phyloP scores from a whole-genome alignment of 2,797 vertebrate species.

The Sylvia borin region DNA sequence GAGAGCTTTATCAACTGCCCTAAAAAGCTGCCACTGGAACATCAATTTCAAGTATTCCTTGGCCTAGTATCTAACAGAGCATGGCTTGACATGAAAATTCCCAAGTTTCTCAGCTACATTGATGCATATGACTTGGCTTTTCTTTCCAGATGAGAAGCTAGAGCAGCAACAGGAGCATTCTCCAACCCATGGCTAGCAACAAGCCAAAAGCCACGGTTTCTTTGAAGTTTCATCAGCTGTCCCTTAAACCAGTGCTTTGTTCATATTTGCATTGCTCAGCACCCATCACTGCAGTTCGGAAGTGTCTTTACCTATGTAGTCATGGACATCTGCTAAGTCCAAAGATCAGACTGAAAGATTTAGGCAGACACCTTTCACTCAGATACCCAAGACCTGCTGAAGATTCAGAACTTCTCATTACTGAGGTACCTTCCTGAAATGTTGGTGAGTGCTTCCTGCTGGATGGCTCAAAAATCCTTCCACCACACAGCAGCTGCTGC shows the following conservation, averaged over 20 bases:
- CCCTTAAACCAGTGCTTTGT: not conserved
- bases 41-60: not conserved
- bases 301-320: not conserved
- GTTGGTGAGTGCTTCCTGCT: not conserved
- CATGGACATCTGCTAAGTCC: not conserved
- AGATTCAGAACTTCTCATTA: not conserved
- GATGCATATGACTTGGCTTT: not conserved
- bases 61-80: not conserved
- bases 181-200: not conserved
- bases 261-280: not conserved
- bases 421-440: not conserved
- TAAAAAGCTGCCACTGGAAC: not conserved
- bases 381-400: not conserved
- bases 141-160: not conserved
- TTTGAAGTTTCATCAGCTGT: not conserved
- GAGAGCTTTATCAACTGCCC: not conserved
- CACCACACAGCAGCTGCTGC: rapidly evolving
- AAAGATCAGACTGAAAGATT: not conserved
- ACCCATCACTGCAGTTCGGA: rapidly evolving
- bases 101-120: rapidly evolving
- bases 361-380: not conserved
- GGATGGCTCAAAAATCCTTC: not conserved
- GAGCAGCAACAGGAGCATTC: not conserved
- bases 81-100: not conserved
- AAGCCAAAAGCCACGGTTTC: not conserved